Evolutionary conservation across 92 coral and sea anemone species (phyloP), one percentile per base, ranked within the genome.

Genomic region (Parazoanthus atlanticus): DNA sequence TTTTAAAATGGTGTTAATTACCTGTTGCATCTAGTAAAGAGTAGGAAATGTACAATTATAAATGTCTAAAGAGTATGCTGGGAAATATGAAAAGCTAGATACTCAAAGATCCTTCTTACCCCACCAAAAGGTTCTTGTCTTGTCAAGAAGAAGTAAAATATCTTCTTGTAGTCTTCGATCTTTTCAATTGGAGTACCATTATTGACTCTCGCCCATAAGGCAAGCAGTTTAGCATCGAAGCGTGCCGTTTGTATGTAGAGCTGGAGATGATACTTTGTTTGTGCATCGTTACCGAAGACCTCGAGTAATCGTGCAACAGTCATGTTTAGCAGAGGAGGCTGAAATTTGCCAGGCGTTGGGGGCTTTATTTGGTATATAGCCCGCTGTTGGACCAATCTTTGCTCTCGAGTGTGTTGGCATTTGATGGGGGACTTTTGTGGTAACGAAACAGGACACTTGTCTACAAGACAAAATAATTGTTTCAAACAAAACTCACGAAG

Each of bases 51-150:
- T 43, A 43, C 9, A 43, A 7, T 43, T 43, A 2, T 43, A 43
- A 43, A 43, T 43, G 7, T 0, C 47, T 8, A 7, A 43, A 8
- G 47, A 43, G 47, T 43, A 8, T 6, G 47, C 9, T 43, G 47
- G 47, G 0, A 43, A 8, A 5, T 6, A 6, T 5, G 4, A 43
- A 8, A 8, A 43, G 74, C 11, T 25, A 41, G 1, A 41, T 74
- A 1, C 12, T 5, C 3, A 28, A 29, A 17, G 5, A 52, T 80
- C 2, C 11, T 56, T 52, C 70, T 80, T 80, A 80, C 85, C 85
- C 85, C 85, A 80, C 85, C 85, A 58, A 80, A 80, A 15, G 85
- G 85, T 36, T 58, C 85, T 58, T 80, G 85, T 58, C 85, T 58
- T 19, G 19, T 0, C 47, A 61, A 32, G 85, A 80, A 80, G 46